Base-by-base conservation (phyloP, 53 echinoderm and acorn worm genomes). In the Crossaster papposus region DNA sequence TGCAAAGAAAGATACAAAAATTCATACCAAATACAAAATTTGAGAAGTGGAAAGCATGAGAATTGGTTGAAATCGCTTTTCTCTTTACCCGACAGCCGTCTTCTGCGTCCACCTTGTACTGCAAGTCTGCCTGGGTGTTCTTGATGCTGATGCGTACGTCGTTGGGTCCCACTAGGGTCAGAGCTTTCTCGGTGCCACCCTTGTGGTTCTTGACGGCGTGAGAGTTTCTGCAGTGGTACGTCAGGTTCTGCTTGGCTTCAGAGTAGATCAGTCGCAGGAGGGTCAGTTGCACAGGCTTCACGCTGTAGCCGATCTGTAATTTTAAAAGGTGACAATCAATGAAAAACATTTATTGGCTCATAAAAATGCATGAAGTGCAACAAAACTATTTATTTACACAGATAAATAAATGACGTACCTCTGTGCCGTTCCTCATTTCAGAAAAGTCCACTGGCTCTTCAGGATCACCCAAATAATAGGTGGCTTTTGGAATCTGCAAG, bases 211-310 rank as follows among this genome's bases (percentile, higher is more conserved):
- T 11, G 30, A 90, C 91, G 44, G 92, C 99, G 44, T 54, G 78
- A 20, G 94, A 80, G 91, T 99, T 99, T 87, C 84, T 92, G 93
- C 99, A 96, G 81, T 72, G 79, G 90, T 93, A 99, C 54, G 95
- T 96, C 79, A 94, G 85, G 31, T 85, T 93, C 91, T 96, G 96
- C 30, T 79, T 70, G 85, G 96, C 99, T 30, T 81, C 55, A 83
- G 92, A 91, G 68, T 94, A 93, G 78, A 99, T 95, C 51, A 99
- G 91, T 58, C 95, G 90, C 20, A 99, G 92, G 95, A 96, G 96
- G 81, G 93, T 92, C 80, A 99, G 65, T 80, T 96, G 96, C n/a
- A 89, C 90, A 11, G 89, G 35, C 51, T 99, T 92, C 11, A 93
- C 94, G 63, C 86, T 90, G 88, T 99, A 87, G 36, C 33, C n/a